Conservation (phyloP, 2,797 vertebrate species). For the Xerus rutilus region DNA sequence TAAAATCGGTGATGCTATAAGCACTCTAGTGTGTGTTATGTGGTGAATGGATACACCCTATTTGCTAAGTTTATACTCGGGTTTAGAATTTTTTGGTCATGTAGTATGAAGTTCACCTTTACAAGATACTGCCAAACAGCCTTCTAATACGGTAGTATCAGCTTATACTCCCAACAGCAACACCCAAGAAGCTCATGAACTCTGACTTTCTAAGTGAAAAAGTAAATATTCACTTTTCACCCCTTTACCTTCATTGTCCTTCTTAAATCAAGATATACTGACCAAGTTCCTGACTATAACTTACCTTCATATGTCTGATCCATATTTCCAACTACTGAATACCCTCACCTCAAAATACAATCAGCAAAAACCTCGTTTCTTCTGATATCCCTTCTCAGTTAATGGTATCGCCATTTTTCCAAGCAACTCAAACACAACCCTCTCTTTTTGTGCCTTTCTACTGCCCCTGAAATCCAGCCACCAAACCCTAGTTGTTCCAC, state of each 20-base stretch:
- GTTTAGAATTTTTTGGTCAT: background rate
- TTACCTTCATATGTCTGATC: background rate
- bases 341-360: background rate
- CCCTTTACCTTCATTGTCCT: background rate
- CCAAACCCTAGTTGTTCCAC: background rate
- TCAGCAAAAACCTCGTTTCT: background rate
- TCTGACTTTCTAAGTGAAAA: background rate
- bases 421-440: background rate
- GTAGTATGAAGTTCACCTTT: background rate
- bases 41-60: background rate
- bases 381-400: background rate
- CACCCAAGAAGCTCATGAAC: background rate
- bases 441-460: background rate
- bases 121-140: background rate
- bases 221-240: background rate
- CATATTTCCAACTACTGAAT: background rate
- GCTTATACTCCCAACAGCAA: background rate
- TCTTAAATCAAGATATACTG: constrained; percentile 21
- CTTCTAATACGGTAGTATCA: background rate
- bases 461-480: background rate
- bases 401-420: background rate
- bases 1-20: background rate
- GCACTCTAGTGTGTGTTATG: background rate
- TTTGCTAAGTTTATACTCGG: background rate
- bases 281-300: background rate